Evolutionary conservation across 2,888 invertebrate species (phyloP).

Genomic region (Galerucella calmariensis): DNA sequence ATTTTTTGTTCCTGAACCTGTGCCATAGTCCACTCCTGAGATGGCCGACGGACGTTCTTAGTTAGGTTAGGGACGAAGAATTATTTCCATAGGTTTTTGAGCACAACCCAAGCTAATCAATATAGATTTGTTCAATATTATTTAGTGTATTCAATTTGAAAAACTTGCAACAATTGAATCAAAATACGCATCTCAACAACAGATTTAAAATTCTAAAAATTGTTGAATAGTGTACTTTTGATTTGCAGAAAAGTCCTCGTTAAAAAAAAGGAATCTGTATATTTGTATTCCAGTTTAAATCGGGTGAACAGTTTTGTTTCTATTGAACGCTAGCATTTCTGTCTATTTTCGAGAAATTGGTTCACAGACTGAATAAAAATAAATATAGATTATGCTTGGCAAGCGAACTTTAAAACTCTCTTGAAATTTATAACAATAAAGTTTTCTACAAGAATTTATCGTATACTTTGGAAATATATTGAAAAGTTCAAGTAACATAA

Average conservation of each 20-base stretch:
- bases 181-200: no score
- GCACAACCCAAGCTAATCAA: no score
- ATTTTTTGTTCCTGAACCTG: no score
- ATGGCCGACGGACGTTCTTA: no score
- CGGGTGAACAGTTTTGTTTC: not conserved
- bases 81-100: no score
- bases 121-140: no score
- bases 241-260: not conserved
- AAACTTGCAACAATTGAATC: no score
- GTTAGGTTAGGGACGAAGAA: no score
- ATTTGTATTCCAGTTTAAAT: not conserved
- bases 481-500: slow-evolving; percentile 14
- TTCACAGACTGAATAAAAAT: slow-evolving; percentile 12
- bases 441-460: slow-evolving; percentile 15
- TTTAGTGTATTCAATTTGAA: no score
- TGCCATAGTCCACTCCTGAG: no score
- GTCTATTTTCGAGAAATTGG: slow-evolving; percentile 16
- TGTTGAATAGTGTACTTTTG: no score
- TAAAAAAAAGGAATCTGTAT: not conserved
- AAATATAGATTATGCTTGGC: slow-evolving; percentile 16
- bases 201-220: no score
- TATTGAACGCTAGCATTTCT: not conserved
- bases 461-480: slow-evolving; percentile 7
- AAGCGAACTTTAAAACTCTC: slow-evolving; percentile 11
- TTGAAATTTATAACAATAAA: slow-evolving; percentile 21